Conservation (phyloP, 2,888 invertebrate species). For the Ashinkailepas kermadecensis region DNA sequence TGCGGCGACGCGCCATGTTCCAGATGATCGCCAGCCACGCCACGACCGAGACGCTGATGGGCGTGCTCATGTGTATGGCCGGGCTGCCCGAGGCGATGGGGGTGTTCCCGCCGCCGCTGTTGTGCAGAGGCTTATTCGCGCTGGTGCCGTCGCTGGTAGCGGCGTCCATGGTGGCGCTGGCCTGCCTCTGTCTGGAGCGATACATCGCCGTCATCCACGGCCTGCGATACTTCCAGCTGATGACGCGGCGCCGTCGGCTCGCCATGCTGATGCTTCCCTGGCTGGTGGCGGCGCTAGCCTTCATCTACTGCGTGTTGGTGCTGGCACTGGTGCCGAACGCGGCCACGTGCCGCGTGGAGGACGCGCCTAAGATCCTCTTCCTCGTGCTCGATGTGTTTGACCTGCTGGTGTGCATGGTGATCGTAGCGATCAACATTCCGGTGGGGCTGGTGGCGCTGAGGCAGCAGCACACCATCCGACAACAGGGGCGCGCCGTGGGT, state of each 20-base stretch:
- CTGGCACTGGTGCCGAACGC: neutral
- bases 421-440: neutral
- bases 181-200: neutral
- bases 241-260: neutral
- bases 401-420: neutral
- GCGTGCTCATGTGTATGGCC: neutral
- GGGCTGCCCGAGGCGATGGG: neutral
- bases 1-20: neutral
- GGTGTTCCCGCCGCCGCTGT: neutral
- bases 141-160: neutral
- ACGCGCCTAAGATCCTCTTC: neutral
- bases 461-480: neutral
- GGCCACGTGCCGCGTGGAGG: neutral
- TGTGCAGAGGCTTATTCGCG: neutral
- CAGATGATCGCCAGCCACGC: constrained; percentile 13
- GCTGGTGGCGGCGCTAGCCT: neutral
- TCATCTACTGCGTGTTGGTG: neutral
- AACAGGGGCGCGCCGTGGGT: neutral
- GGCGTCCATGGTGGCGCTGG: constrained; percentile 2
- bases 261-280: neutral
- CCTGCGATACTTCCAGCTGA: neutral
- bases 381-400: neutral
- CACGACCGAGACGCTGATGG: constrained; percentile 3
- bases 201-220: constrained; percentile 10
- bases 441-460: neutral